phyloP scores from a whole-genome alignment of 2,888 invertebrate genomes.

The Cylindroiulus punctatus region DNA sequence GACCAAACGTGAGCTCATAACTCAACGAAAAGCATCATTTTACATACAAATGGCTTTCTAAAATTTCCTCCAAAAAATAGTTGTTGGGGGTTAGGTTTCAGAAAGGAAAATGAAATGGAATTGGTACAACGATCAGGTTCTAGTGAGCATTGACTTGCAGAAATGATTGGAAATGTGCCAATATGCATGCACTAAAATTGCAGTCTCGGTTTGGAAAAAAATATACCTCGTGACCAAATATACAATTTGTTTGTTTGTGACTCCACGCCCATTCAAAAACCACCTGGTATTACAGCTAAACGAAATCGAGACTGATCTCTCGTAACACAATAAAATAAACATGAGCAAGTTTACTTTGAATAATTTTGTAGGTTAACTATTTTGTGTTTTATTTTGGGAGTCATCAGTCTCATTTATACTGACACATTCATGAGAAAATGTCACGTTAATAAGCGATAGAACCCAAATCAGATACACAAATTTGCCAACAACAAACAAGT shows the following conservation, averaged over 20 bases:
- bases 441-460: no score
- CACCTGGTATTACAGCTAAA: neutral
- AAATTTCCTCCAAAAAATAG: conserved; percentile 2
- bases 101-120: conserved; percentile 1
- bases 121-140: conserved; percentile 30
- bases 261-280: conserved; percentile 6
- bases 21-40: neutral
- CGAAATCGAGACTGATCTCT: neutral
- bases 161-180: conserved; percentile 13
- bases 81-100: neutral
- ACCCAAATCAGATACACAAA: no score
- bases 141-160: conserved; percentile 28
- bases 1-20: neutral
- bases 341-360: neutral
- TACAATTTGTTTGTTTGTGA: neutral
- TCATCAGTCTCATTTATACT: neutral
- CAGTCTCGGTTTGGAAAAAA: neutral
- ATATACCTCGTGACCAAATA: conserved; percentile 24
- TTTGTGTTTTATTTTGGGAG: neutral
- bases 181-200: neutral
- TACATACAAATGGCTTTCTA: neutral
- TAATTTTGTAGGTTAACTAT: neutral
- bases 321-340: neutral
- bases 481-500: no score
- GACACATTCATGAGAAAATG: neutral